A percentile compares a stretch with the other conserved stretches of the same genome.
phyloP scores from a whole-genome alignment of 1,140 invertebrate species.

The Panagrolaimus sp. region DNA sequence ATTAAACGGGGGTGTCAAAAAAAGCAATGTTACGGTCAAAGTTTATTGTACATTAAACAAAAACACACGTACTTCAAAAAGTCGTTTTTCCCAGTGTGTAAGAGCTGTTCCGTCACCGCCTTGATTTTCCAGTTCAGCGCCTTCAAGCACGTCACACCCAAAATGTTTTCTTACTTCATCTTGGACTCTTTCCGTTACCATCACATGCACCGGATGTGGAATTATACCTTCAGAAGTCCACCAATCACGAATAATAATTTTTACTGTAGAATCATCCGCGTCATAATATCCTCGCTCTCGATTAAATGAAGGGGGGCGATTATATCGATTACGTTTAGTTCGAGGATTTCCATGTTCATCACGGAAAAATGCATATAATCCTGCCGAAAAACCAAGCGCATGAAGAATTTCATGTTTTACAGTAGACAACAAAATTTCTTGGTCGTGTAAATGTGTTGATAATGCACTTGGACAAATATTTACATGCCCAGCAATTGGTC shows the following conservation, averaged over 20 bases:
- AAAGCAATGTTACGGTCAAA: too few relatives aligned
- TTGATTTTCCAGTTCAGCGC: conserved; percentile 95
- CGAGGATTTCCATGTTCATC: conserved; percentile 26
- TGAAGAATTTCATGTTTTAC: conserved; percentile 98
- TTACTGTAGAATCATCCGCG: conserved; percentile 84
- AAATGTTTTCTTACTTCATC: conserved; percentile 76
- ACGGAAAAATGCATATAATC: conserved; percentile 55
- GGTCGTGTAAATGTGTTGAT: conserved; percentile 81
- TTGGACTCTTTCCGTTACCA: conserved; percentile 37
- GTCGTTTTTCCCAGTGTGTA: conserved; percentile 96
- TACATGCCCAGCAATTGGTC: conserved; percentile 93
- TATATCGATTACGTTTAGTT: conserved; percentile 36
- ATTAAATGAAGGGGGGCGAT: conserved; percentile 47
- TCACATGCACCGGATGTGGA: conserved; percentile 41
- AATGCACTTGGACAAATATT: conserved; percentile 94
- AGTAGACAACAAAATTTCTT: conserved; percentile 85
- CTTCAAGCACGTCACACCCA: conserved; percentile 79
- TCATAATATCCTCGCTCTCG: conserved; percentile 67
- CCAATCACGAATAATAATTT: conserved; percentile 69
- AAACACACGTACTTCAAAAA: conserved; percentile 82
- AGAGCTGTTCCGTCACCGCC: conserved; percentile 89
- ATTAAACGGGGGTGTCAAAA: background rate
- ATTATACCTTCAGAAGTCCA: conserved; percentile 77
- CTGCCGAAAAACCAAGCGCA: conserved; percentile 68
- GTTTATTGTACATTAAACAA: conserved; percentile 15